Conservation (phyloP, 2,888 invertebrate species). For the Pilophorus perplexus region DNA sequence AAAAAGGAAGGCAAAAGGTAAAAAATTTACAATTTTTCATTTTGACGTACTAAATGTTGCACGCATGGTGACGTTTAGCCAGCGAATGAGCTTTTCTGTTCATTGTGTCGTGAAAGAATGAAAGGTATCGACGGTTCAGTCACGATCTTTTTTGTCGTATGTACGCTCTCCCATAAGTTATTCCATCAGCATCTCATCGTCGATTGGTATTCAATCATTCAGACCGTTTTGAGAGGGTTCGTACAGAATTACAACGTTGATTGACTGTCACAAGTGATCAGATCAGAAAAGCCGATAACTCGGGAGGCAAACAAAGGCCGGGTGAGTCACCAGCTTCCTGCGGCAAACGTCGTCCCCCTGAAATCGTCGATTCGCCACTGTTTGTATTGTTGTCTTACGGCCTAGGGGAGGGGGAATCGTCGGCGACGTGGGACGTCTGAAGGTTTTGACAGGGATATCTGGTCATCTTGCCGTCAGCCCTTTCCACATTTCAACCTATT, state of each 20-base stretch:
- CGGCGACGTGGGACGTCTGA: not conserved
- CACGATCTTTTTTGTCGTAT: no score
- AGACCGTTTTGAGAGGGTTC: slow-evolving; percentile 6
- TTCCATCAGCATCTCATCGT: slow-evolving; percentile 7
- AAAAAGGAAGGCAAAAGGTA: no score
- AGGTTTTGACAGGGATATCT: not conserved
- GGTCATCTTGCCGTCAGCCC: no score
- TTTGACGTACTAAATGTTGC: no score
- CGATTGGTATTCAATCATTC: slow-evolving; percentile 37
- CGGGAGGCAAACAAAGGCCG: slow-evolving; percentile 30
- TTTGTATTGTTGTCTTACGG: slow-evolving; percentile 1
- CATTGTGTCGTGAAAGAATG: no score
- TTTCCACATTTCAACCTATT: no score
- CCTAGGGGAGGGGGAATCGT: not conserved
- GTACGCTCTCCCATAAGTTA: not conserved
- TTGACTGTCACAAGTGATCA: slow-evolving; percentile 39
- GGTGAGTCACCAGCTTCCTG: slow-evolving; percentile 18
- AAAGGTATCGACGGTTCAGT: no score
- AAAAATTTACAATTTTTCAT: no score
- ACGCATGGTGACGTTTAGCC: no score
- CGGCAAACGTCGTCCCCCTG: not conserved
- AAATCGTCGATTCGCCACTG: slow-evolving; percentile 29
- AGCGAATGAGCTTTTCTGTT: no score
- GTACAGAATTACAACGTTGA: slow-evolving; percentile 35
- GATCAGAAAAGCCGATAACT: slow-evolving; percentile 39